Evolutionary conservation across 2,797 vertebrate species (phyloP).

Genomic region (Spondyliosoma cantharus): DNA sequence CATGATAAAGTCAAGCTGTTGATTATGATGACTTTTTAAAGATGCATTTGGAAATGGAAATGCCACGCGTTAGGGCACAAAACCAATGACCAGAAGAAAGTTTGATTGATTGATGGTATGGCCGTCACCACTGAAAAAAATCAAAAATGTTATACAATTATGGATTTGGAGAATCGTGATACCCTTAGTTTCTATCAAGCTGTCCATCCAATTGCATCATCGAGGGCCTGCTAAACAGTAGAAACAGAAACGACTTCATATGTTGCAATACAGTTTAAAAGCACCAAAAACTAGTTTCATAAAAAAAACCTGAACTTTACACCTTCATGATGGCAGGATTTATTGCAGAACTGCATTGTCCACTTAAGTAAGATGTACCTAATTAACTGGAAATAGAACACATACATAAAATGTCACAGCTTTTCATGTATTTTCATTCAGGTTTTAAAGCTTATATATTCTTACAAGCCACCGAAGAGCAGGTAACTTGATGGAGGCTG

Average conservation of each 20-base stretch:
- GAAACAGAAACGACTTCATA: no score
- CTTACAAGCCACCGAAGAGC: not conserved
- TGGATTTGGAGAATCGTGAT: no score
- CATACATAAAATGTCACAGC: not conserved
- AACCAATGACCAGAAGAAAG: no score
- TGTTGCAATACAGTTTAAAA: not conserved
- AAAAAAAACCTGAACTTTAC: not conserved
- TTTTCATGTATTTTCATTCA: constrained; percentile 1
- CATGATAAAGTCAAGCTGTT: no score
- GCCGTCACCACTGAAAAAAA: no score
- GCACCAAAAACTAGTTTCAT: not conserved
- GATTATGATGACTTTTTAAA: no score
- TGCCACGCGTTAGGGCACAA: no score
- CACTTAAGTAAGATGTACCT: not conserved
- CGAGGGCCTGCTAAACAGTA: not conserved
- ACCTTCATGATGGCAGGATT: not conserved
- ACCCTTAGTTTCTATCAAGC: not conserved
- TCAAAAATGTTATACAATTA: no score
- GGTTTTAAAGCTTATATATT: not conserved
- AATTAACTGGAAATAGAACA: no score
- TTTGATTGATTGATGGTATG: no score
- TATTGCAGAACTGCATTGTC: not conserved
- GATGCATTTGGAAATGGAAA: no score
- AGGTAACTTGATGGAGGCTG: not conserved
- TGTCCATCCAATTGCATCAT: not conserved